Evolutionary conservation across 2,888 invertebrate genomes (phyloP), one percentile per base, ranked within the genome.

Genomic region (Yponomeuta evonymella): DNA sequence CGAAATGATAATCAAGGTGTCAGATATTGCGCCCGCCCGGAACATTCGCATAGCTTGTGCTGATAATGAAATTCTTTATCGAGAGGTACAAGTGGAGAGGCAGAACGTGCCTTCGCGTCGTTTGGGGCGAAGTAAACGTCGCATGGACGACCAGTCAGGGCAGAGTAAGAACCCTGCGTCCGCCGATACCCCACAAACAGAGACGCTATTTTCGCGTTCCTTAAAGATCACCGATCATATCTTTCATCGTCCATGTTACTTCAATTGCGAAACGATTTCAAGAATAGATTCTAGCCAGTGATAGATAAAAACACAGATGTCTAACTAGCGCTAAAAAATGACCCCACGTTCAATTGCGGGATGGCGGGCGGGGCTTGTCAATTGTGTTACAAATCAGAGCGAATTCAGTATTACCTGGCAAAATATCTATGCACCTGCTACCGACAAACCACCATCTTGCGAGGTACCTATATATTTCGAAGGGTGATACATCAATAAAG

Each of bases 41-140:
- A 48, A 48, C 79, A 82, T 84, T 83, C 83, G 81, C 75, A 77
- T 79, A 80, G 79, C 79, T 76, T 74, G 79, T 79, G 81, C 83
- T 84, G 83, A 83, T 88, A 88, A 88, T 87, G 85, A 87, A 87
- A 88, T 88, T 87, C 87, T 87, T 86, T 86, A 86, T 84, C 83
- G 86, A 83, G 84, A 82, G 83, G 82, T 83, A 81, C 78, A 81
- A 73, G 73, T 73, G 72, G 79, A 84, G 83, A 81, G 83, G 79
- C 75, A 80, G 77, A 77, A 84, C 86, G 86, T 87, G 85, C 81
- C 79, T 81, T 73, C 74, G 74, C 73, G 74, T 73, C 71, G 71
- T 70, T 67, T 70, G 69, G 71, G 68, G 51, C 15, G 51, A 58
- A 58, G 51, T 15, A 58, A 58, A 58, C 51, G 51, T 58, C 51